Percentiles rank a stretch among this genome's conserved stretches.
These are phyloP conservation scores for Heliocidaris tuberculata DNA, from an alignment of 35 echinoderm and acorn worm genomes.

Conservation along the genomic window DNA sequence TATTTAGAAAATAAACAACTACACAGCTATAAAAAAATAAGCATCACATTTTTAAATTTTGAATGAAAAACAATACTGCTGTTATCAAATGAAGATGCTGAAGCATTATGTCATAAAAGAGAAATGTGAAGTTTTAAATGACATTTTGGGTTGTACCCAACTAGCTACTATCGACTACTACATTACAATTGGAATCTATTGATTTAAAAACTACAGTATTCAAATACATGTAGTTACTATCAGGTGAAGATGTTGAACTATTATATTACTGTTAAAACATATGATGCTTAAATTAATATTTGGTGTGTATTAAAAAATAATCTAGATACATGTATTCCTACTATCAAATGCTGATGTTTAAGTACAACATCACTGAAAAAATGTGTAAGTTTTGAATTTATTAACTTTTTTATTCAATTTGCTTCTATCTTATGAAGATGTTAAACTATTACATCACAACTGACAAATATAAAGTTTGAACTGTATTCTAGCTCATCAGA, in stretches of 20 bases:
- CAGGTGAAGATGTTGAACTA: background rate
- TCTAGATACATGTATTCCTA: no score
- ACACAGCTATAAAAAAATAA: background rate
- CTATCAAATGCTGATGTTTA: background rate
- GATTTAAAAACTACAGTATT: background rate
- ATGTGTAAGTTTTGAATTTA: no score
- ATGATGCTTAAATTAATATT: background rate
- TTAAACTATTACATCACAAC: background rate
- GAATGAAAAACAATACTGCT: background rate
- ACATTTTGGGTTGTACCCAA: background rate
- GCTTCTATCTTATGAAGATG: background rate
- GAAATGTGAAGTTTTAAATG: background rate
- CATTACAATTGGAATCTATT: background rate
- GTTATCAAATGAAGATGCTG: background rate
- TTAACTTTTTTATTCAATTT: no score
- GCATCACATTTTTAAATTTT: background rate
- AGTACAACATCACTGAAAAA: background rate
- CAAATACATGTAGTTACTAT: background rate
- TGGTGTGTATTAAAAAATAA: background rate
- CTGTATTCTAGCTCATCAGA: background rate
- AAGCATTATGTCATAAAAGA: background rate
- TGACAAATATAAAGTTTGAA: background rate
- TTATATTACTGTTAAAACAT: background rate
- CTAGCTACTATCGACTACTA: background rate
- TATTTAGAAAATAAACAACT: background rate